Conservation (phyloP, 2,888 invertebrate species). For the Argynnis bischoffii region DNA sequence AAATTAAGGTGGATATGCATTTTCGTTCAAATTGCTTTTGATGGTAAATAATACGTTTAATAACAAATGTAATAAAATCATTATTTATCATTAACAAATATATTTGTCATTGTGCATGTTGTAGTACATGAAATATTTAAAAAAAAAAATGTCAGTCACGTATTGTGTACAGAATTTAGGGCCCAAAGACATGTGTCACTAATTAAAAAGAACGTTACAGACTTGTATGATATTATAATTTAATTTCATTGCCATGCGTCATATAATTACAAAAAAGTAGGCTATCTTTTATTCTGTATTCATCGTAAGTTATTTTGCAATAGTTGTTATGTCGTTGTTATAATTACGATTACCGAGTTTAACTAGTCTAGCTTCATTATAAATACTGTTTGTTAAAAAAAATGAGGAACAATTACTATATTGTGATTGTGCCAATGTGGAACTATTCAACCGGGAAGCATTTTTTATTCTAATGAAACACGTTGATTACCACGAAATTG, state of each 20-base stretch:
- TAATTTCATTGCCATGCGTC: too few relatives aligned
- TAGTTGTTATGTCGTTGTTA: constrained; percentile 1
- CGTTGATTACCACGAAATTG: constrained; percentile 29
- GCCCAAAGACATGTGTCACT: too few relatives aligned
- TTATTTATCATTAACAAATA: too few relatives aligned
- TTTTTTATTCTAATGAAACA: constrained; percentile 35
- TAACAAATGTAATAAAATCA: too few relatives aligned
- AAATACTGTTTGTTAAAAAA: constrained; percentile 17
- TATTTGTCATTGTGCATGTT: too few relatives aligned
- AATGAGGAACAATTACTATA: constrained; percentile 32
- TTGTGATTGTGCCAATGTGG: constrained; percentile 30
- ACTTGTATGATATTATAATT: too few relatives aligned
- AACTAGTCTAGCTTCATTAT: constrained; percentile 36
- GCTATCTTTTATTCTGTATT: neutral
- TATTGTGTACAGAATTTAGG: too few relatives aligned
- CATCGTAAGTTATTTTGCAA: neutral
- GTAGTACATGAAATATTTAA: too few relatives aligned
- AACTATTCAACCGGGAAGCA: constrained; percentile 39
- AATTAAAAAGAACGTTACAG: too few relatives aligned
- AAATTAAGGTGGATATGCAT: neutral
- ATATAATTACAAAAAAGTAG: neutral
- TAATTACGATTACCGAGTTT: constrained; percentile 9
- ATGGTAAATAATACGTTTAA: too few relatives aligned
- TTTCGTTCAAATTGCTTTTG: too few relatives aligned
- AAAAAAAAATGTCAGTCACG: too few relatives aligned